phyloP scores from a whole-genome alignment of 2,888 invertebrate genomes.

The Dasysyrphus albostriatus region DNA sequence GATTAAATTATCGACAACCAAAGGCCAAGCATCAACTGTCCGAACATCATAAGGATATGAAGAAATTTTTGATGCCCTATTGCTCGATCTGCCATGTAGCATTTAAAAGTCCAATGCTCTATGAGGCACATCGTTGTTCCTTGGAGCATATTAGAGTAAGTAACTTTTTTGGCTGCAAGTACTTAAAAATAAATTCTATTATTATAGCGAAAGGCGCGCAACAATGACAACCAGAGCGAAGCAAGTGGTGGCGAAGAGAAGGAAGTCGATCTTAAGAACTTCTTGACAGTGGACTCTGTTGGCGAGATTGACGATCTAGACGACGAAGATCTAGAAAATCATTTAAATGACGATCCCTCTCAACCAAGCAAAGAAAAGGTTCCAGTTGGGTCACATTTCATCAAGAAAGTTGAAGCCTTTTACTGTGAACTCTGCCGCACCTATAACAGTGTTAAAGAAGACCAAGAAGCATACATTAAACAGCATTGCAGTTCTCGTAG shows the following conservation, averaged over 20 bases:
- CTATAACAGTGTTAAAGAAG: slow-evolving; percentile 87
- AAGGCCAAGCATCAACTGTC: slow-evolving; percentile 91
- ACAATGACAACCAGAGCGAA: slow-evolving; percentile 85
- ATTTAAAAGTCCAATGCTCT: slow-evolving; percentile 93
- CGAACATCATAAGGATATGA: slow-evolving; percentile 92
- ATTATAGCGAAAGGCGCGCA: slow-evolving; percentile 86
- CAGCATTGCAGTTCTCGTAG: slow-evolving; percentile 90
- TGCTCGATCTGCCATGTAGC: slow-evolving; percentile 91
- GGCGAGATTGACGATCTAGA: slow-evolving; percentile 91
- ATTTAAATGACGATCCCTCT: slow-evolving; percentile 74
- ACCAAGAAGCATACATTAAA: slow-evolving; percentile 87
- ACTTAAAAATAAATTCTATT: neutral
- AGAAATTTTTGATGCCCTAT: slow-evolving; percentile 92
- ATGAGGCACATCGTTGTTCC: slow-evolving; percentile 92
- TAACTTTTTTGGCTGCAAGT: neutral
- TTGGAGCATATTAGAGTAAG: slow-evolving; percentile 91
- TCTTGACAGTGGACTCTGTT: slow-evolving; percentile 91
- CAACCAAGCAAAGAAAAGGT: slow-evolving; percentile 86
- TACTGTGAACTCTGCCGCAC: slow-evolving; percentile 92
- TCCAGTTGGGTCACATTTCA: slow-evolving; percentile 90
- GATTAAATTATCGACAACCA: slow-evolving; percentile 90
- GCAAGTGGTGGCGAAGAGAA: slow-evolving; percentile 88
- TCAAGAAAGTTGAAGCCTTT: slow-evolving; percentile 91
- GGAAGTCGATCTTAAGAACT: slow-evolving; percentile 89
- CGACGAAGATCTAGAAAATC: slow-evolving; percentile 86